A percentile compares a stretch with the other conserved stretches of the same genome.
Conservation (phyloP, 2,797 vertebrate species). For the Microctenopoma lineatum region DNA sequence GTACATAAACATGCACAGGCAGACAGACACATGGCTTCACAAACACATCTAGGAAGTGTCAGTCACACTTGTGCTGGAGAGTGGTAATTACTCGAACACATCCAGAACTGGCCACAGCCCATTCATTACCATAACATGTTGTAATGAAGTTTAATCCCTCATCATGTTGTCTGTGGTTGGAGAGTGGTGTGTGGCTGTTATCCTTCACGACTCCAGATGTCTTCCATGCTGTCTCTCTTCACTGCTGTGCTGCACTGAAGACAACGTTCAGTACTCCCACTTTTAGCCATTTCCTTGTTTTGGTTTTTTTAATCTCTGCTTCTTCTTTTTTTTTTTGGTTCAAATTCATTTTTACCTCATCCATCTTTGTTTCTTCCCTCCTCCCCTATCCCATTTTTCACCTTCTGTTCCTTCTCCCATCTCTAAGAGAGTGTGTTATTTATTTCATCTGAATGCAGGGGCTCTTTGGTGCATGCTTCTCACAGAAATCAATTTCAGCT, state of each 20-base stretch:
- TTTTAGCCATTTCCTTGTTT: slow-evolving; percentile 43
- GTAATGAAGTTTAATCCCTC: slow-evolving; percentile 79
- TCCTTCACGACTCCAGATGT: slow-evolving; percentile 71
- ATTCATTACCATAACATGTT: slow-evolving; percentile 79
- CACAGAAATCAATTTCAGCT: slow-evolving; percentile 85
- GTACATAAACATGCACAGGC: slow-evolving; percentile 9
- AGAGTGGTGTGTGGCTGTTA: slow-evolving; percentile 71
- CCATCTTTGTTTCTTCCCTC: slow-evolving; percentile 64
- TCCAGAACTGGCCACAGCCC: slow-evolving; percentile 71
- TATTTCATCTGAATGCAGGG: slow-evolving; percentile 81
- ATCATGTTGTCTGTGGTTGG: slow-evolving; percentile 77
- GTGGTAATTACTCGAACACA: slow-evolving; percentile 74
- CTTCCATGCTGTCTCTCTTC: slow-evolving; percentile 64
- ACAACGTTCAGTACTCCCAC: slow-evolving; percentile 43
- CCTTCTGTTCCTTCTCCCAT: slow-evolving; percentile 63
- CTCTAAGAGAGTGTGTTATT: slow-evolving; percentile 75
- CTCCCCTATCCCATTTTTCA: slow-evolving; percentile 58
- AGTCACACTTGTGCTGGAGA: slow-evolving; percentile 57
- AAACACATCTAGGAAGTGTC: slow-evolving; percentile 64
- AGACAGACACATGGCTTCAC: slow-evolving; percentile 43
- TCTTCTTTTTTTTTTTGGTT: slow-evolving; percentile 24
- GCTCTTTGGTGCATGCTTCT: slow-evolving; percentile 79
- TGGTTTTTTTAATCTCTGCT: slow-evolving; percentile 21
- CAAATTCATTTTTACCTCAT: slow-evolving; percentile 71
- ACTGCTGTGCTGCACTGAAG: slow-evolving; percentile 41